Evolutionary conservation across 2,113 vertebrate genomes (phyloP), one percentile per base, ranked within the genome.

Genomic region (Oryzias javanicus): DNA sequence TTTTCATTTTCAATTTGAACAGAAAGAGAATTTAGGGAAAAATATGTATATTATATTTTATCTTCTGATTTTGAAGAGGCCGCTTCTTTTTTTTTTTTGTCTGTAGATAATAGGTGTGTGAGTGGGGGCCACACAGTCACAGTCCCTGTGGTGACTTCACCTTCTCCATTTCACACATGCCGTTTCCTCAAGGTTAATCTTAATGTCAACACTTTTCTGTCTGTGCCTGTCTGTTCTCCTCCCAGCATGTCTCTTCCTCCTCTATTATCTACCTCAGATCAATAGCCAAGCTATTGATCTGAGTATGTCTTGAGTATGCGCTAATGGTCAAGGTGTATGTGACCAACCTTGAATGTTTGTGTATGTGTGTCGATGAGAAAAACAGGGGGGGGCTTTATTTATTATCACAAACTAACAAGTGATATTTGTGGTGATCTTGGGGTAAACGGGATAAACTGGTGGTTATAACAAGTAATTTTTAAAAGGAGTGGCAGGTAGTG

Each of bases 251-350:
- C 22, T 68, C 60, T 49, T 52, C 35, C 61, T 35, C 18, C 17
- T 52, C 54, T 74, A 50, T 61, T 19, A 55, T 83, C 68, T 66
- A 45, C 76, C 59, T 76, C 67, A 68, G 81, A 89, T 87, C 69
- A 85, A 85, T 87, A 72, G 58, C 50, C 68, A 64, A 76, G 56
- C 64, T 12, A 35, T 35, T 80, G 76, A 80, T 79, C 63, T 49
- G 42, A 80, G 80, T 77, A 81, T 81, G 81, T 84, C 77, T 76
- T 82, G 42, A 80, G 80, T 77, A 81, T 80, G 81, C 82, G 75
- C 74, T 82, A 78, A 87, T 84, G 81, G 78, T 79, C 70, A 69
- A 35, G 14, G 64, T 65, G 70, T 70, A 72, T 72, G 77, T 71
- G 81, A 74, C 67, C 70, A 76, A 70, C 53, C 81, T 70, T 42